Evolutionary conservation across 2,888 invertebrate genomes (phyloP).

Genomic region (Neuroscelio doddi): DNA sequence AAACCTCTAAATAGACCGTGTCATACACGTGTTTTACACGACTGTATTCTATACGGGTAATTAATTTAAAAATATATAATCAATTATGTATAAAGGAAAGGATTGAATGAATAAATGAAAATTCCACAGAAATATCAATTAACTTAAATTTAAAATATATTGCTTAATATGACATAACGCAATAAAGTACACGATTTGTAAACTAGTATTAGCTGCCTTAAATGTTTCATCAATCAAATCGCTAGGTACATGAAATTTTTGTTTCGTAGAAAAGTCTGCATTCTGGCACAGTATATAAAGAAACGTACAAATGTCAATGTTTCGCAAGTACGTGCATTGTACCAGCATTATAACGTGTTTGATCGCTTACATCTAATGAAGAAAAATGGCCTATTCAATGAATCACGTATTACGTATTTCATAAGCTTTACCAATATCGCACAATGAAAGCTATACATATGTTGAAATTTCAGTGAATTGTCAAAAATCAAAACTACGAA

Average conservation of each 20-base stretch:
- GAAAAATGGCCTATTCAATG: slow-evolving; percentile 31
- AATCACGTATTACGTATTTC: slow-evolving; percentile 27
- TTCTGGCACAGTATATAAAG: slow-evolving; percentile 15
- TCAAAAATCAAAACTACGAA: background rate
- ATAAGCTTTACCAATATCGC: slow-evolving; percentile 35
- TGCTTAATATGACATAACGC: slow-evolving; percentile 33
- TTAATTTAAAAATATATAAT: no score
- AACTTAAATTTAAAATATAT: slow-evolving; percentile 37
- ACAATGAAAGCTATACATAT: slow-evolving; percentile 39
- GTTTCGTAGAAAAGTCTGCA: slow-evolving; percentile 36
- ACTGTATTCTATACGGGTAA: no score
- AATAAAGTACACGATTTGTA: slow-evolving; percentile 33
- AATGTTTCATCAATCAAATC: slow-evolving; percentile 26
- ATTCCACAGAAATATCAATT: slow-evolving; percentile 7
- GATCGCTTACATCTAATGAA: slow-evolving; percentile 33
- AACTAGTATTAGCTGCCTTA: slow-evolving; percentile 31
- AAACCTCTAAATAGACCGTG: no score
- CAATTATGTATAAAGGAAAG: no score
- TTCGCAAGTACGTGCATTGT: slow-evolving; percentile 18
- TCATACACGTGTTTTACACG: no score
- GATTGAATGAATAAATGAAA: background rate
- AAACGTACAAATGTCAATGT: slow-evolving; percentile 37
- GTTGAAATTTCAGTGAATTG: slow-evolving; percentile 2
- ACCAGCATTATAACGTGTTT: slow-evolving; percentile 15
- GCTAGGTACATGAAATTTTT: slow-evolving; percentile 28